Base-by-base conservation (phyloP, 2,797 vertebrate species). In the Enteromius trimaculatus region DNA sequence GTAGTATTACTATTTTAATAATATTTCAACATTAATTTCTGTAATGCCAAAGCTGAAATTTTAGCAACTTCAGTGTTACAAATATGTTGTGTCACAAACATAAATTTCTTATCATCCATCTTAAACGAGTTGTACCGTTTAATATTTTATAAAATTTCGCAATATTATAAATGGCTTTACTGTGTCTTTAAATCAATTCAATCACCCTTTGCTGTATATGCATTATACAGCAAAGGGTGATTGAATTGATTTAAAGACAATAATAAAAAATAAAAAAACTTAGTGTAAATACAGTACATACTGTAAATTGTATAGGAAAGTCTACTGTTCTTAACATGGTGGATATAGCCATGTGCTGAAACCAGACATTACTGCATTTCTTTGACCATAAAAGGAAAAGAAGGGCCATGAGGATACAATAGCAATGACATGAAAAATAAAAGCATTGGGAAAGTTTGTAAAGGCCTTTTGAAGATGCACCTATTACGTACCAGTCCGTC, bases 401-500 rank as follows among this genome's bases (percentile, higher is more conserved):
- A 76, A 17, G 0, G 39, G 16, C 31, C 11, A 42, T 42, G 23
- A 26, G 47, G 10, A 65, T 39, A 26, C 29, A 39, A 42, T 80
- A 34, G 23, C n/a, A 80, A 80, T 23, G 34, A 82, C 29, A 29
- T 14, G n/a, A 42, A 55, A 53, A 75, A 75, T 14, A 0, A 16
- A 47, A 47, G 53, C 39, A 44, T 44, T 72, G 39, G 31, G 68
- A 80, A 37, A 26, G 29, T 65, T 74, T 81, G 7, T 55, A 74
- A 77, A 29, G 51, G 66, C 14, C 8, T 34, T 55, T 70, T 70
- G 65, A 39, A 62, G 64, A 83, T 42, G 26, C 21, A 34, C 14
- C 23, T 49, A 37, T 83, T 51, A 83, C 82, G 0, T 83, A 83
- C 82, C 82, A 71, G 76, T 78, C 31, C n/a, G 53, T 47, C 1